Conservation (phyloP, 2,888 invertebrate genomes). For the Drosophila villosipedis region DNA sequence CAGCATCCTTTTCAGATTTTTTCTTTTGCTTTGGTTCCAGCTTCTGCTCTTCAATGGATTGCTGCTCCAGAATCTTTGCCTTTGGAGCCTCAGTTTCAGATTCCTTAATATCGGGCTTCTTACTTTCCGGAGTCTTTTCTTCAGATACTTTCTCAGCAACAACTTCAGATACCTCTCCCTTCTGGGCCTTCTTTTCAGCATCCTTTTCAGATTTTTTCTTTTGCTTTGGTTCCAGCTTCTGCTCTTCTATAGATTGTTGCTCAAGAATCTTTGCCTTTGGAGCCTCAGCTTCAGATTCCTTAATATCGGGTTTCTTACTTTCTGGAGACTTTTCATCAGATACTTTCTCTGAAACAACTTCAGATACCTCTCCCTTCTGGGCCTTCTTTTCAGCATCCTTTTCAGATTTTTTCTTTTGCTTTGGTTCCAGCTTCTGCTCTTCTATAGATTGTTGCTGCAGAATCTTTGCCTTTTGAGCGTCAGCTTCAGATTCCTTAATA, state of each 20-base stretch:
- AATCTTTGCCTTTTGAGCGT: not conserved
- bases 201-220: not conserved
- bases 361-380: not conserved
- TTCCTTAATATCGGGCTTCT: accelerated
- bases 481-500: not conserved
- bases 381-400: accelerated
- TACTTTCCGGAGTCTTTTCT: accelerated
- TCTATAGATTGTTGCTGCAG: not conserved
- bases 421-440: accelerated
- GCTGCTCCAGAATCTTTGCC: accelerated
- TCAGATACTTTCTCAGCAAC: not conserved
- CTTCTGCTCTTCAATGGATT: not conserved
- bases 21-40: accelerated
- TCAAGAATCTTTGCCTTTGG: accelerated
- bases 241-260: accelerated
- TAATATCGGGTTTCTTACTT: accelerated
- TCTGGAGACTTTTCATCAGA: accelerated
- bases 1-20: accelerated
- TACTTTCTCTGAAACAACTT: not conserved
- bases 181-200: accelerated
- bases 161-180: not conserved
- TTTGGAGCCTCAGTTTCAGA: not conserved
- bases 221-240: accelerated
- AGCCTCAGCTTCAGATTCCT: not conserved
- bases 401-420: not conserved